Conservation (phyloP, 2,797 vertebrate species). For the Melanotaenia maccullochi region DNA sequence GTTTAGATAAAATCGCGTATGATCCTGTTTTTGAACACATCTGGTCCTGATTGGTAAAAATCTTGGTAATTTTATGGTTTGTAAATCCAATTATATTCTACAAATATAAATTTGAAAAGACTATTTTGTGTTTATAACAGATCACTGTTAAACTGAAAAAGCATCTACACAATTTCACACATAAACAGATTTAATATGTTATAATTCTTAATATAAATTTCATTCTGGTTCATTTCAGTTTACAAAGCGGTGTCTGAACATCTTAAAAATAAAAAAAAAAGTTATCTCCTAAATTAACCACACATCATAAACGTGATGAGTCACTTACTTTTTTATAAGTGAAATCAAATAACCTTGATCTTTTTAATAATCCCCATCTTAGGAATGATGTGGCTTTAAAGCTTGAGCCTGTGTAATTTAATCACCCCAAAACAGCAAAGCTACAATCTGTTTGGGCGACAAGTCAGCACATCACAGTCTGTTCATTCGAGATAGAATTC, state of each 20-base stretch:
- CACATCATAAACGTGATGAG: slow-evolving; percentile 1
- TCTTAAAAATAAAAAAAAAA: neutral
- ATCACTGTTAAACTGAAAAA: neutral
- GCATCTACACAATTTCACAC: too few relatives aligned
- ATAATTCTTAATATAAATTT: neutral
- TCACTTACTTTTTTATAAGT: slow-evolving; percentile 17
- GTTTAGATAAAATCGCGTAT: too few relatives aligned
- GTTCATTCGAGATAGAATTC: slow-evolving; percentile 27
- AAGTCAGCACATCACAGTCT: slow-evolving; percentile 34
- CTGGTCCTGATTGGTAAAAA: too few relatives aligned
- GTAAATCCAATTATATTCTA: too few relatives aligned
- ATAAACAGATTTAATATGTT: neutral
- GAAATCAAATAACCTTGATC: slow-evolving; percentile 39
- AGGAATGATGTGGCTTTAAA: slow-evolving; percentile 41
- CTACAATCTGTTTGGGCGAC: slow-evolving; percentile 25
- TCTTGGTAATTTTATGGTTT: too few relatives aligned
- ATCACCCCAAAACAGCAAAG: slow-evolving; percentile 42
- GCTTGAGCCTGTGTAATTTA: slow-evolving; percentile 39
- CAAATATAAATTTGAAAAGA: too few relatives aligned
- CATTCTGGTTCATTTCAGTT: neutral
- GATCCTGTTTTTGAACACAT: too few relatives aligned
- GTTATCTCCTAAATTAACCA: slow-evolving; percentile 15
- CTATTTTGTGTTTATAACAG: too few relatives aligned
- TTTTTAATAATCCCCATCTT: slow-evolving; percentile 25
- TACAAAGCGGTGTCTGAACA: neutral